phyloP scores from a whole-genome alignment of 2,113 vertebrate genomes.

The Myanophis thanlyinensis region DNA sequence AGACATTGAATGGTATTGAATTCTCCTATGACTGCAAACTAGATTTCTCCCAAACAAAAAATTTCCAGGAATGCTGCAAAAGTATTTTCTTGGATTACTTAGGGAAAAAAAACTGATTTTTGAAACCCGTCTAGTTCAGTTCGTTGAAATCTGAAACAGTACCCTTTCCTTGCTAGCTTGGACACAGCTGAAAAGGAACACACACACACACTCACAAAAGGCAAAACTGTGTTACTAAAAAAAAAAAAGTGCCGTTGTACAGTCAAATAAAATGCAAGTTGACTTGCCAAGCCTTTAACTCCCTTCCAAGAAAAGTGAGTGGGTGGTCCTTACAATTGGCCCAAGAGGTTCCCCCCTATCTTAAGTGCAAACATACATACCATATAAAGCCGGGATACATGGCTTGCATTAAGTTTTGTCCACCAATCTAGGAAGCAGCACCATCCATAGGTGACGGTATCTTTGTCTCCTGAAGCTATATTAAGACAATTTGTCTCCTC shows the following conservation, averaged over 20 bases:
- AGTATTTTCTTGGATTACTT: neutral
- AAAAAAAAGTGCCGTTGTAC: neutral
- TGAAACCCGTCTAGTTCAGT: neutral
- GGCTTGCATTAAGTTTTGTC: neutral
- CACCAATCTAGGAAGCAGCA: neutral
- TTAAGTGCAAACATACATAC: neutral
- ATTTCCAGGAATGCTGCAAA: neutral
- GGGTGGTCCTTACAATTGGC: constrained; percentile 1
- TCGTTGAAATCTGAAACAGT: neutral
- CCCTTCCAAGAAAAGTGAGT: neutral
- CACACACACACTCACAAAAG: neutral
- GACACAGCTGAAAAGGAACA: neutral
- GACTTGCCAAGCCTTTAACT: neutral
- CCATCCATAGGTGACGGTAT: neutral
- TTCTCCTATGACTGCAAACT: constrained; percentile 32
- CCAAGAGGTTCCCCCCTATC: neutral
- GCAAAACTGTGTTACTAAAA: neutral
- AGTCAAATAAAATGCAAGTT: neutral
- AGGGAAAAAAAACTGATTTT: neutral
- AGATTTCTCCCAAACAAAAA: constrained; percentile 15
- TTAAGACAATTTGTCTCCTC: constrained; percentile 41
- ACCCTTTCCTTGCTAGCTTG: neutral
- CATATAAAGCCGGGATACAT: neutral
- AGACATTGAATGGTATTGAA: neutral
- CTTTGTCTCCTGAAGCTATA: neutral